Base-by-base conservation (phyloP, 2,797 vertebrate species). In the Pseudomugil tenellus region DNA sequence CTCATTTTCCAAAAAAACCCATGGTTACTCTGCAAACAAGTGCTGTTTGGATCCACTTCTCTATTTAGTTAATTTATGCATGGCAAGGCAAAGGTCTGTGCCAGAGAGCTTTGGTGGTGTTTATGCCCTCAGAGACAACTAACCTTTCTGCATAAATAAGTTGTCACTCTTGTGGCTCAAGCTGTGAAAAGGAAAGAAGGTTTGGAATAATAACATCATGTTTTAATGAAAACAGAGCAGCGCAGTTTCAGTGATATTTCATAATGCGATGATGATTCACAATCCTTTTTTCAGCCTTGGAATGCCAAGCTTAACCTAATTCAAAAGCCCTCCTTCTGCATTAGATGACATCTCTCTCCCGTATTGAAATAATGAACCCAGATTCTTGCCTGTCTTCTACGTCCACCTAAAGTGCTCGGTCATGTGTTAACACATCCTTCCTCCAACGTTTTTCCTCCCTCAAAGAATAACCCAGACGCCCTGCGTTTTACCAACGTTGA, bases 301-400 rank as follows among this genome's bases (percentile, higher is more conserved):
- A 84, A 80, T 76, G 63, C 64, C 2, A 46, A 80, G 75, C 88
- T 89, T 88, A 89, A 85, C 86, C 82, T 79, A 77, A 86, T 88
- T 87, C 74, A 87, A 70, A 90, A 83, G 74, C 72, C 82, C 58
- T 73, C 72, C 39, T 76, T 56, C 77, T 74, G 70, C 51, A 3
- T 76, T 57, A 65, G 78, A 84, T 37, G 70, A 77, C 78, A 80
- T 89, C 79, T 86, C 79, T 82, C 63, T 90, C 80, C 71, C 61
- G 37, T 80, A 84, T 74, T 83, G 82, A 87, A 91, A 88, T 90
- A 90, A 91, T 85, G 85, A 91, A 86, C 80, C 79, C 74, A 76
- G 70, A 87, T 88, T 73, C 74, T 72, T 70, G 74, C 64, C 70
- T 46, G 66, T 79, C 86, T 85, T 80, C 75, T 67, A 83, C 82